Conservation (phyloP, 2,888 invertebrate species). For the Eupithecia insigniata region DNA sequence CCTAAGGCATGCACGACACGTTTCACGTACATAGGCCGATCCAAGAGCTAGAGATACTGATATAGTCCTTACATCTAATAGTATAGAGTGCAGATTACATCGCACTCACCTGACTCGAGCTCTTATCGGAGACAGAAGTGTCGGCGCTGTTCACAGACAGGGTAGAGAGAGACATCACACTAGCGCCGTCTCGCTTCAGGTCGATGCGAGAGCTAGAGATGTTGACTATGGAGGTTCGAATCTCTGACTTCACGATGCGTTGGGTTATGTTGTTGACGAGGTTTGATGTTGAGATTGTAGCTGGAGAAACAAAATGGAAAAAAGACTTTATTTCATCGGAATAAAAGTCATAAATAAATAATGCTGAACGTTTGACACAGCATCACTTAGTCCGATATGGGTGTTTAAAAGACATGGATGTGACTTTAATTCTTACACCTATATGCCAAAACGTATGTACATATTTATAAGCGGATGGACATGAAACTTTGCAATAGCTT, state of each 20-base stretch:
- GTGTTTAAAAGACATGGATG: too few species aligned
- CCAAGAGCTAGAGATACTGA: neutral
- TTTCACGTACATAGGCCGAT: too few species aligned
- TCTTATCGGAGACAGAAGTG: slow-evolving; percentile 75
- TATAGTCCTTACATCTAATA: neutral
- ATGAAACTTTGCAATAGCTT: too few species aligned
- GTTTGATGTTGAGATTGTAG: slow-evolving; percentile 72
- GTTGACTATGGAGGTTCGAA: slow-evolving; percentile 74
- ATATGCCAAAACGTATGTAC: too few species aligned
- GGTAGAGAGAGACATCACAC: slow-evolving; percentile 74
- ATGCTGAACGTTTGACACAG: too few species aligned
- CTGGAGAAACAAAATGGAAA: slow-evolving; percentile 33
- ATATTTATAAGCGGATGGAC: too few species aligned
- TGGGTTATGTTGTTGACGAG: slow-evolving; percentile 69
- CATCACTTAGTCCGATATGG: too few species aligned
- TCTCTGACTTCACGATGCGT: slow-evolving; percentile 72
- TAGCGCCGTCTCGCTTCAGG: slow-evolving; percentile 66
- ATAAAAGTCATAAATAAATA: neutral
- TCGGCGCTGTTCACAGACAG: slow-evolving; percentile 77
- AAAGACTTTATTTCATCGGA: neutral
- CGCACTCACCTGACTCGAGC: slow-evolving; percentile 69
- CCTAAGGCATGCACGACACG: too few species aligned
- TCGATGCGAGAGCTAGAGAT: slow-evolving; percentile 78
- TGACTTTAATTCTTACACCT: too few species aligned
- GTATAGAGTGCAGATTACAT: neutral